These are phyloP conservation scores for Oxyruncus cristatus DNA, from an alignment of 2,113 vertebrate genomes.

Conservation along the genomic window DNA sequence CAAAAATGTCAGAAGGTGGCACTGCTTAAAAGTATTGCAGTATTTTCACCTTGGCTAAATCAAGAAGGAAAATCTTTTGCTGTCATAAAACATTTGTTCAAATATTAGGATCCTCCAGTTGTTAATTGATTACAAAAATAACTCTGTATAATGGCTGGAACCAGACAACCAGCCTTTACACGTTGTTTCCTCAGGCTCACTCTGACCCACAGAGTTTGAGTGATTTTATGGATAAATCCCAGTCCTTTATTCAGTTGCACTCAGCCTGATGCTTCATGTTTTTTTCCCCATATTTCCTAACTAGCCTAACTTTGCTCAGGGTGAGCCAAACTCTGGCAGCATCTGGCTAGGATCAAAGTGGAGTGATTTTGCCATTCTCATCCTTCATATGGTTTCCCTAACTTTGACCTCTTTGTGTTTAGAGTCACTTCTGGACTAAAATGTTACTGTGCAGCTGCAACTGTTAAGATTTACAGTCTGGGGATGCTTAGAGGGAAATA, in stretches of 20 bases:
- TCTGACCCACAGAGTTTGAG: neutral
- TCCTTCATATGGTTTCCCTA: neutral
- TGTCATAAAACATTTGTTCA: neutral
- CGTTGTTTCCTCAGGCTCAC: fast-evolving
- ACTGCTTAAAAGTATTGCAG: neutral
- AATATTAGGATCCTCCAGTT: neutral
- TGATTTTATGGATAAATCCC: neutral
- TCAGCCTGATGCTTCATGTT: neutral
- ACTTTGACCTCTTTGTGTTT: neutral
- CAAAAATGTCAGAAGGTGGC: neutral
- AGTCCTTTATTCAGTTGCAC: neutral
- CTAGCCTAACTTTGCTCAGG: neutral
- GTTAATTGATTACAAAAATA: neutral
- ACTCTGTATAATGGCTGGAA: neutral
- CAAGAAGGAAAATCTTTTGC: neutral
- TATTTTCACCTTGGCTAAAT: neutral
- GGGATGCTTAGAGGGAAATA: neutral
- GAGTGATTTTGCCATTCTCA: neutral
- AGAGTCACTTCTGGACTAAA: neutral
- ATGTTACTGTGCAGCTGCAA: neutral
- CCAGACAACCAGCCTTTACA: neutral
- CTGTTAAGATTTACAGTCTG: neutral
- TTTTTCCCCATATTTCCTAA: neutral
- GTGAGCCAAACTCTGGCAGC: neutral
- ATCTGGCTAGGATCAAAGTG: neutral